Evolutionary conservation across 2,113 vertebrate species (phyloP).

Genomic region (Oncorhynchus gorbuscha): DNA sequence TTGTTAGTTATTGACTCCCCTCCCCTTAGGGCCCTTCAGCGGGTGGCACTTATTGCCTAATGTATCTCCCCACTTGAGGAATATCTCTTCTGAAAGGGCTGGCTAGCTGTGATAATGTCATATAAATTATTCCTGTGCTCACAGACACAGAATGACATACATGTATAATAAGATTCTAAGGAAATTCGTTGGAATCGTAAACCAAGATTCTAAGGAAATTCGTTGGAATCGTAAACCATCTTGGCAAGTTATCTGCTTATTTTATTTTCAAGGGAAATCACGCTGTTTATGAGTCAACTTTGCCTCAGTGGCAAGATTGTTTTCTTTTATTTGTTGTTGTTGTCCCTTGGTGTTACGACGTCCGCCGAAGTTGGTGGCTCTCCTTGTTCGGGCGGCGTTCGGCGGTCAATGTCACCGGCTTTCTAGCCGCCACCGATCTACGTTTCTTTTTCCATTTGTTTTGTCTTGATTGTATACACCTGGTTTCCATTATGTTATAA

Average conservation of each 20-base stretch:
- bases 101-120: slow-evolving; percentile 28
- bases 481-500: too few species aligned
- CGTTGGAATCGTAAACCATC: neutral
- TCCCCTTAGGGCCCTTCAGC: slow-evolving; percentile 11
- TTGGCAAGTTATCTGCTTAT: neutral
- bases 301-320: neutral
- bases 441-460: too few species aligned
- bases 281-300: neutral
- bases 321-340: slow-evolving; percentile 1
- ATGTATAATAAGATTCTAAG: neutral
- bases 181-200: neutral
- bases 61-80: slow-evolving; percentile 28
- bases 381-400: too few species aligned
- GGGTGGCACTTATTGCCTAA: slow-evolving; percentile 32
- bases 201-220: neutral
- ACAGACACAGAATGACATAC: too few species aligned
- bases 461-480: too few species aligned
- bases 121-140: slow-evolving; percentile 33
- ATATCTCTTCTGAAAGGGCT: slow-evolving; percentile 2
- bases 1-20: slow-evolving; percentile 28
- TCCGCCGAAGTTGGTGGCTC: too few species aligned
- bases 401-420: too few species aligned
- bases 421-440: too few species aligned
- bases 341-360: neutral
- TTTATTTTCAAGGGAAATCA: neutral